A percentile compares a stretch with the other conserved stretches of the same genome.
Evolutionary conservation across 2,888 invertebrate genomes (phyloP).

Genomic region (Caenorhabditis angaria): DNA sequence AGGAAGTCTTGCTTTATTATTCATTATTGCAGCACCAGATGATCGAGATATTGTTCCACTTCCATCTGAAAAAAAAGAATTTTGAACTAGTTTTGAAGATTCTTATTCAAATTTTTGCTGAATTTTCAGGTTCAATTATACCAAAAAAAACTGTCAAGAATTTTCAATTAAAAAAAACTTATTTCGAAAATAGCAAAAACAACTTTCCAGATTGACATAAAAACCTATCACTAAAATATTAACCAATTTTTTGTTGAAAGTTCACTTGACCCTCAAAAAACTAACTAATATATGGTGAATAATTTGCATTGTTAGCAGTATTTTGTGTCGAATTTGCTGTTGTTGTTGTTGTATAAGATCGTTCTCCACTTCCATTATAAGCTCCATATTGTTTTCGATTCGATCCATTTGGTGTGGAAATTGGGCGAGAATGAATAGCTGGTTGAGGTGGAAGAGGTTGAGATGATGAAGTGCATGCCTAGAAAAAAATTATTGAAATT

Average conservation of each 20-base stretch:
- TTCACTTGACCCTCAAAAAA: background rate
- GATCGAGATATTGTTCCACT: constrained; percentile 37
- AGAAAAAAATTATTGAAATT: background rate
- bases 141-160: too few species aligned
- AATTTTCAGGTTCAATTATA: too few species aligned
- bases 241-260: too few species aligned
- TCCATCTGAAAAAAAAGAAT: constrained; percentile 22
- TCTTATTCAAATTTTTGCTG: background rate
- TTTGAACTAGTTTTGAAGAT: background rate
- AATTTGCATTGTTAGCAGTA: constrained; percentile 15
- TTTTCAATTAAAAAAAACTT: too few species aligned
- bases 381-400: constrained; percentile 26
- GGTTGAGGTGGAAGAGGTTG: background rate
- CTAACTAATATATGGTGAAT: constrained; percentile 39
- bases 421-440: constrained; percentile 14
- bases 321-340: background rate
- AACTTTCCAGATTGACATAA: too few species aligned
- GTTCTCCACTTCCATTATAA: constrained; percentile 21
- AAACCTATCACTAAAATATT: too few species aligned
- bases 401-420: constrained; percentile 25
- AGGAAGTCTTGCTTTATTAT: too few species aligned
- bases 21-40: constrained; percentile 20
- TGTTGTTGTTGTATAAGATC: constrained; percentile 22
- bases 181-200: too few species aligned
- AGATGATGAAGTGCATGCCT: constrained; percentile 11